Conservation (phyloP, 2,888 invertebrate species). For the Tenthredo distinguenda region DNA sequence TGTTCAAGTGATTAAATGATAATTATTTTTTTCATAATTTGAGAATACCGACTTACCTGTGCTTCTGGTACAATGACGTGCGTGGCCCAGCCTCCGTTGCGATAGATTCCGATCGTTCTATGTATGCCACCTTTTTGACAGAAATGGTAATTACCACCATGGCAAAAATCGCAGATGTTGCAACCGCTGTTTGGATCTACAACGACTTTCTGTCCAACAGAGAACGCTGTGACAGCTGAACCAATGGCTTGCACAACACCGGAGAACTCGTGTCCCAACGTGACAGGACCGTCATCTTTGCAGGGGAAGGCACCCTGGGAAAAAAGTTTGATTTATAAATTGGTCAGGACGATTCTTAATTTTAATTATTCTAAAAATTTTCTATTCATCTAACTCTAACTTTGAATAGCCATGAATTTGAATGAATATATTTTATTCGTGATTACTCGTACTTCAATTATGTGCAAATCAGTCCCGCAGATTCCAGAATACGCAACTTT, state of each 20-base stretch:
- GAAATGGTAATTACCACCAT: conserved; percentile 83
- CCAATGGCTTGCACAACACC: conserved; percentile 83
- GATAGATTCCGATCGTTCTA: conserved; percentile 84
- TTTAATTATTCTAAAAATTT: not conserved
- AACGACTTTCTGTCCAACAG: conserved; percentile 84
- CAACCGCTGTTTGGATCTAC: conserved; percentile 87
- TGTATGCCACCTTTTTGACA: conserved; percentile 83
- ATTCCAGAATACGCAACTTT: conserved; percentile 85
- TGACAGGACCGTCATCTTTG: conserved; percentile 78
- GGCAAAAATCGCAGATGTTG: conserved; percentile 82
- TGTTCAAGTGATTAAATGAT: not conserved
- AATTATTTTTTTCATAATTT: not conserved
- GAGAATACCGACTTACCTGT: conserved; percentile 79
- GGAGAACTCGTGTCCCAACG: conserved; percentile 86
- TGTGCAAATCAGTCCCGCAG: conserved; percentile 88
- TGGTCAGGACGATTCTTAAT: not conserved
- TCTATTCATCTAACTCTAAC: not conserved
- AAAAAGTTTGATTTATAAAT: not conserved
- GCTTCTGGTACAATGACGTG: conserved; percentile 82
- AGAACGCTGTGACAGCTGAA: conserved; percentile 79
- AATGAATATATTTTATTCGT: not conserved
- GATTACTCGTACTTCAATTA: conserved; percentile 81
- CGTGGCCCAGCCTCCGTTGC: conserved; percentile 86
- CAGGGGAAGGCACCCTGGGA: conserved; percentile 85
- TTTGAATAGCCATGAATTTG: not conserved